Base-by-base conservation (phyloP, 2,797 vertebrate species). In the Xenopus petersii region DNA sequence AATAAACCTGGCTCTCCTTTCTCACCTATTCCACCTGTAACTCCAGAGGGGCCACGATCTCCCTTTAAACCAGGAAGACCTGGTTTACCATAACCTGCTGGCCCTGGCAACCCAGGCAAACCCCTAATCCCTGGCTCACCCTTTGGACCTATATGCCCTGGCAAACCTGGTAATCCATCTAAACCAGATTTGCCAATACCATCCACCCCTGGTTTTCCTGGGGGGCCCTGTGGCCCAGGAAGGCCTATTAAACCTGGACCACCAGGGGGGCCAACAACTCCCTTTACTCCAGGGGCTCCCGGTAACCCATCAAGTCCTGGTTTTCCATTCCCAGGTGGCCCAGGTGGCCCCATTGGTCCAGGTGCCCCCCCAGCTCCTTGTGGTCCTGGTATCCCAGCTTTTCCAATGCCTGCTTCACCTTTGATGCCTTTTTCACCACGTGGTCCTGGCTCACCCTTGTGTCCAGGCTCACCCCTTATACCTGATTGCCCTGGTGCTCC, bases 351-450 rank as follows among this genome's bases (percentile, higher is more conserved):
- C 0, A 91, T 64, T 80, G 77, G 89, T 26, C 93, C 95, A 64
- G 91, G 92, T 12, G 89, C 81, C n/a, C 97, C 92, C 81, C 86
- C 26, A 77, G 93, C 70, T 82, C 98, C 90, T 80, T 92, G 85
- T 70, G 90, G 69, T 48, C 95, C 95, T 0, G 93, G 79, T 36
- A 87, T 21, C 30, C 98, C 98, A 8, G 95, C 92, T 67, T 95
- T 96, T 5, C 97, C 98, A 83, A 96, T 91, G 0, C 97, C 97
- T 9, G 95, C 94, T 75, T 99, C 97, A 0, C 98, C 98, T 79
- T 94, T 95, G 79, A 91, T 65, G 47, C 98, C 98, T 80, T 91
- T 86, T 3, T 96, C 95, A 59, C 98, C 98, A 0, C 93, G 91
- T 30, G 79, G 82, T 4, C 98, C 98, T 0, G 81, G 79, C 79